Conservation (phyloP, 2,888 invertebrate species). For the Lasioglossum leucozonium region DNA sequence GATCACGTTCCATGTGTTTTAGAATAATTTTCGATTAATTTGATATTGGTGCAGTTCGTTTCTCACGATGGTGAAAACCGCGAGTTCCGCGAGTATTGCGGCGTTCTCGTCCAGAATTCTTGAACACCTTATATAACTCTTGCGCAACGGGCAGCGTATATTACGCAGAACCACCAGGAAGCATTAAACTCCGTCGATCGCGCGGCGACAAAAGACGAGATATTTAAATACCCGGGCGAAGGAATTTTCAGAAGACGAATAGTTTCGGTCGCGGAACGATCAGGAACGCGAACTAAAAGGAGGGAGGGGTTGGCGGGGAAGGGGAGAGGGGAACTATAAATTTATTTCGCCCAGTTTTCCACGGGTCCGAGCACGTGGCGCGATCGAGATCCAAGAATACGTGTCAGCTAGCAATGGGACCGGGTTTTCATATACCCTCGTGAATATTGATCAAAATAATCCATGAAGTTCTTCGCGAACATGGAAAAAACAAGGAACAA, state of each 20-base stretch:
- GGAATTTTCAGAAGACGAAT: conserved; percentile 14
- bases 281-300: not conserved
- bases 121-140: conserved; percentile 31
- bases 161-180: conserved; percentile 30
- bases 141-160: conserved; percentile 25
- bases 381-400: conserved; percentile 52
- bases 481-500: not conserved
- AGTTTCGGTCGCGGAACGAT: not conserved
- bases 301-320: too few species aligned
- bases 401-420: conserved; percentile 17
- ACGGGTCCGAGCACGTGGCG: conserved; percentile 52
- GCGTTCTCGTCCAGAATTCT: not conserved
- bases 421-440: not conserved
- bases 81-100: not conserved
- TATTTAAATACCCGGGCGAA: conserved; percentile 24
- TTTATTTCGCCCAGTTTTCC: conserved; percentile 16
- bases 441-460: not conserved
- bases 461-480: not conserved
- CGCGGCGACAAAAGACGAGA: not conserved
- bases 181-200: conserved; percentile 23
- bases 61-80: not conserved
- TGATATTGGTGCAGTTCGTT: not conserved
- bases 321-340: not conserved
- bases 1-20: not conserved
- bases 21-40: not conserved